phyloP scores from a whole-genome alignment of 2,113 vertebrate genomes.

The Physeter macrocephalus region DNA sequence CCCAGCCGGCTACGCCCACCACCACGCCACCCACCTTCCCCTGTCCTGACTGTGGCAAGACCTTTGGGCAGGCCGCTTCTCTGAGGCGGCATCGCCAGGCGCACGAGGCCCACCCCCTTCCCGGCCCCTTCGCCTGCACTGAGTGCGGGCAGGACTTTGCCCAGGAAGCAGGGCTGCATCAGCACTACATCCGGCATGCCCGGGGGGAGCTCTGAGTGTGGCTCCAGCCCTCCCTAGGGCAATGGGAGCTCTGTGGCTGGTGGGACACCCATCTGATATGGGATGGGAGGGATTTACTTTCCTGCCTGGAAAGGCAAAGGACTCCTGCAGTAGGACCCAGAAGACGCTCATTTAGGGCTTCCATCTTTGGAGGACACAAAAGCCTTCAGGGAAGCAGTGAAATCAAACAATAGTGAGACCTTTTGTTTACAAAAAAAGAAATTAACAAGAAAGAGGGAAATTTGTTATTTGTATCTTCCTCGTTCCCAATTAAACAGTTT shows the following conservation, averaged over 20 bases:
- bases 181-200: conserved; percentile 67
- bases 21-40: conserved; percentile 80
- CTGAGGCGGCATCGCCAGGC: conserved; percentile 79
- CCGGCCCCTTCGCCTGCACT: conserved; percentile 51
- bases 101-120: conserved; percentile 72
- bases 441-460: not conserved
- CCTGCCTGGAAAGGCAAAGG: not conserved
- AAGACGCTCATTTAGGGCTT: not conserved
- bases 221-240: not conserved
- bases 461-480: not conserved
- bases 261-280: not conserved
- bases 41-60: conserved; percentile 86
- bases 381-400: not conserved
- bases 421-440: not conserved
- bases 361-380: not conserved
- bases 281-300: not conserved
- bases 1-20: conserved; percentile 57
- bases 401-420: not conserved
- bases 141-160: conserved; percentile 61
- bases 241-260: not conserved
- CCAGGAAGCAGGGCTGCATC: conserved; percentile 65
- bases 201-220: conserved; percentile 61
- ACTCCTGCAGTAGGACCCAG: not conserved
- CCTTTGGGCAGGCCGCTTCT: conserved; percentile 85
- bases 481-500: conserved; percentile 2